These are phyloP conservation scores for Caranx ignobilis DNA, from an alignment of 2,113 vertebrate species.

Conservation along the genomic window DNA sequence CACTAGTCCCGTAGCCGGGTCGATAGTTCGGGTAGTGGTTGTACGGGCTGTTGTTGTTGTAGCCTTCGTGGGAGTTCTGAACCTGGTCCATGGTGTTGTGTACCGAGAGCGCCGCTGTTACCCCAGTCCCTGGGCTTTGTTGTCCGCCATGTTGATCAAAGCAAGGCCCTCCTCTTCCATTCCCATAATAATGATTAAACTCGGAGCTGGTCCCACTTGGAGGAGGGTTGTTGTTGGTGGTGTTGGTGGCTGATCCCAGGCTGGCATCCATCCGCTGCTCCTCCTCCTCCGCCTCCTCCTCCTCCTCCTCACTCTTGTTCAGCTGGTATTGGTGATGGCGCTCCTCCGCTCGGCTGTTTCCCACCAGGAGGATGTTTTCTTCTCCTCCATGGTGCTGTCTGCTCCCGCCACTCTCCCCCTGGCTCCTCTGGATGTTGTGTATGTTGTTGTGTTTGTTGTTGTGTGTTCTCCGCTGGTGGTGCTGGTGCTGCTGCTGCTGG, in stretches of 20 bases:
- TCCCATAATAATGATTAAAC: constrained; percentile 91
- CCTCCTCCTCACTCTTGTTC: constrained; percentile 79
- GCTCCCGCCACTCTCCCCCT: constrained; percentile 81
- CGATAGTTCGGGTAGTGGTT: constrained; percentile 88
- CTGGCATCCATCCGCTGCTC: constrained; percentile 86
- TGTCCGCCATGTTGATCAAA: constrained; percentile 99
- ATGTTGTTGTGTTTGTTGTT: constrained; percentile 75
- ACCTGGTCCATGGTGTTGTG: constrained; percentile 89
- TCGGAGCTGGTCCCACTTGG: constrained; percentile 85
- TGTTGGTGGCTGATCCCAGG: constrained; percentile 85
- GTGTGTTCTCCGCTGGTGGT: constrained; percentile 75
- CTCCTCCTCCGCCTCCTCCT: constrained; percentile 63
- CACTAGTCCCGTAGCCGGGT: constrained; percentile 85
- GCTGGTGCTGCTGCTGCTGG: constrained; percentile 85
- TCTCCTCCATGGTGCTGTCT: constrained; percentile 82
- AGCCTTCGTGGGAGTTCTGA: constrained; percentile 92
- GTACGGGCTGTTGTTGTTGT: constrained; percentile 88
- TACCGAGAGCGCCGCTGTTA: constrained; percentile 86
- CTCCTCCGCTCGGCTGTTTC: constrained; percentile 83
- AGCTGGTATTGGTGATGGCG: constrained; percentile 68
- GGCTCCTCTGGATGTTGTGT: constrained; percentile 61
- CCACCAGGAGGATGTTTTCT: constrained; percentile 76
- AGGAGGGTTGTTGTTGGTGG: constrained; percentile 70
- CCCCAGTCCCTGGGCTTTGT: constrained; percentile 94
- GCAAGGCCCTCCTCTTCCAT: constrained; percentile 91